phyloP scores from a whole-genome alignment of 2,888 invertebrate species.

The Invenusta paracnida region DNA sequence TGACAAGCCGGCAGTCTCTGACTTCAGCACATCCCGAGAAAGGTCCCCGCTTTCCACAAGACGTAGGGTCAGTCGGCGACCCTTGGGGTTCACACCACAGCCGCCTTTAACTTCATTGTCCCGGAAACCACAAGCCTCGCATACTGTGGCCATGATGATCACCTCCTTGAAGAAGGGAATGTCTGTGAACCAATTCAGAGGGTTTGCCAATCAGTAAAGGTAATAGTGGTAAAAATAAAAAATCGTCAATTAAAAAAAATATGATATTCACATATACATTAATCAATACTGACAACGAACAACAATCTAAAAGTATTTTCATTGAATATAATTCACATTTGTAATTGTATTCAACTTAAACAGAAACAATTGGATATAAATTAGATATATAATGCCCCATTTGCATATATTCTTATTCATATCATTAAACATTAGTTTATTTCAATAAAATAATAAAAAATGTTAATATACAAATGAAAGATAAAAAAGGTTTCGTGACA shows the following conservation, averaged over 20 bases:
- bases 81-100: conserved; percentile 77
- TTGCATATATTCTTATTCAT: no score
- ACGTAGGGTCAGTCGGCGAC: conserved; percentile 72
- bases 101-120: conserved; percentile 95
- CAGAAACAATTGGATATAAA: no score
- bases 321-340: no score
- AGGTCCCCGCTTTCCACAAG: conserved; percentile 73
- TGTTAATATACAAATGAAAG: no score
- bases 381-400: no score
- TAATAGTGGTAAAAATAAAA: not conserved
- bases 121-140: conserved; percentile 80
- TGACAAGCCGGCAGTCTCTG: conserved; percentile 73
- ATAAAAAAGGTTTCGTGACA: no score
- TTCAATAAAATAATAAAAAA: no score
- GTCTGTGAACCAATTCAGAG: conserved; percentile 60
- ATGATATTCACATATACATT: no score
- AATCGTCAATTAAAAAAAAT: not conserved
- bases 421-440: no score
- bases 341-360: no score
- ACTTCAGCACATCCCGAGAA: conserved; percentile 86
- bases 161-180: conserved; percentile 94
- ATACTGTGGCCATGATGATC: conserved; percentile 90
- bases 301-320: no score
- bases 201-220: not conserved
- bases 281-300: no score